Evolutionary conservation across 2,888 invertebrate species (phyloP), one percentile per base, ranked within the genome.

Genomic region (Aleiodes alternator): DNA sequence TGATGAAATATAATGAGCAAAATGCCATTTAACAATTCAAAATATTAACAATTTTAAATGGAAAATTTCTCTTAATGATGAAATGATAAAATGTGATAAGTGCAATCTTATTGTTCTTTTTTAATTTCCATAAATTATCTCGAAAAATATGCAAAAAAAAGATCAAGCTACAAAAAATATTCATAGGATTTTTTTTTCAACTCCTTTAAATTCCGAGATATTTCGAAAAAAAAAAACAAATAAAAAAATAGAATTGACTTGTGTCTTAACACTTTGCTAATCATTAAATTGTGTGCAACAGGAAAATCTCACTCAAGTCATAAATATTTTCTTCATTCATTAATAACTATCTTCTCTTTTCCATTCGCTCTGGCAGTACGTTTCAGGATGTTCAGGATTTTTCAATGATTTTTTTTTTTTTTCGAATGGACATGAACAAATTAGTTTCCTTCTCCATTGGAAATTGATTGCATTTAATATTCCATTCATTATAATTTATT

Each of bases 401-500:
- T 48, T 48, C 43, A 43, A 43, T 43, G 43, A 64, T 43, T 43
- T 48, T 23, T 23, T 23, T 23, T 23, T 23, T 23, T 23, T 43
- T 43, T 64, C 34, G 43, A 64, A 64, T 23, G 48, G 23, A 64
- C 9, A 43, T 11, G 9, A 43, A 43, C 7, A 8, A 43, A 43
- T 43, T 43, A 9, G 43, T 43, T 9, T 43, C 11, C 7, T 6
- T 43, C 9, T 43, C 11, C 43, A 48, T 48, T 43, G 64, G 43
- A 64, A 64, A 64, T 64, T 64, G 16, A 64, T 43, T 64, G 64
- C 64, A 43, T n/a, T 34, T 38, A 61, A 34, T 38, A 34, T 12
- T 34, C 34, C 4, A 38, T 64, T 55, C 23, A 48, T 31, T 29
- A 11, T 38, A 81, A 79, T 82, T 80, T 87, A 89, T 83, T 89